Conservation (phyloP, 1,140 invertebrate genomes). For the Leptoteleia sp. region DNA sequence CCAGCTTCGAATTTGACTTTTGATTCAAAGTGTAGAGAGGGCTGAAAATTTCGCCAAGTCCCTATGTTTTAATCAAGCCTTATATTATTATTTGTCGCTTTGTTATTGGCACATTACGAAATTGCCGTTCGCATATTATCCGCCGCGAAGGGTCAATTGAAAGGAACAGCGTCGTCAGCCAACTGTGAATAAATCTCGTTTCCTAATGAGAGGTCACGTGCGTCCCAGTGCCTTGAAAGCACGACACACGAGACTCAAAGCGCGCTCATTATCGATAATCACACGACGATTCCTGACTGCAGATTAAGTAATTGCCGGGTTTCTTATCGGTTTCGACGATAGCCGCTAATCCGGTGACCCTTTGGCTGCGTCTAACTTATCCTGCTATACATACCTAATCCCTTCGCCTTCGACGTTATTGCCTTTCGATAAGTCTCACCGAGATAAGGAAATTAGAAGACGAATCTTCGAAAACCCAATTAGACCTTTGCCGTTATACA, state of each 20-base stretch:
- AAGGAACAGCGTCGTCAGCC: slow-evolving; percentile 40
- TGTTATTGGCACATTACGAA: too few relatives aligned
- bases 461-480: slow-evolving; percentile 34
- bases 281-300: slow-evolving; percentile 67
- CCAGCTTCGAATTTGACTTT: too few relatives aligned
- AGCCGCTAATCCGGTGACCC: slow-evolving; percentile 57
- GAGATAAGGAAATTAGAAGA: slow-evolving; percentile 49
- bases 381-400: slow-evolving; percentile 55
- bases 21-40: too few relatives aligned
- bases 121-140: slow-evolving; percentile 40
- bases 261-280: slow-evolving; percentile 73
- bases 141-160: slow-evolving; percentile 24
- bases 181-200: slow-evolving; percentile 66
- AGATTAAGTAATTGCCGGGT: slow-evolving; percentile 75
- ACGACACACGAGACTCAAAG: slow-evolving; percentile 54
- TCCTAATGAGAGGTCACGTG: slow-evolving; percentile 67
- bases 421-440: slow-evolving; percentile 49
- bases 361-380: slow-evolving; percentile 44
- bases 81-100: too few relatives aligned
- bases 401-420: slow-evolving; percentile 50
- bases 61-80: too few relatives aligned
- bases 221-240: slow-evolving; percentile 43
- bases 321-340: slow-evolving; percentile 69
- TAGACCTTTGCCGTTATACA: background rate
- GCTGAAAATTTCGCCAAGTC: too few relatives aligned